phyloP scores from a whole-genome alignment of 2,888 invertebrate genomes.

The Tiliacea aurago region DNA sequence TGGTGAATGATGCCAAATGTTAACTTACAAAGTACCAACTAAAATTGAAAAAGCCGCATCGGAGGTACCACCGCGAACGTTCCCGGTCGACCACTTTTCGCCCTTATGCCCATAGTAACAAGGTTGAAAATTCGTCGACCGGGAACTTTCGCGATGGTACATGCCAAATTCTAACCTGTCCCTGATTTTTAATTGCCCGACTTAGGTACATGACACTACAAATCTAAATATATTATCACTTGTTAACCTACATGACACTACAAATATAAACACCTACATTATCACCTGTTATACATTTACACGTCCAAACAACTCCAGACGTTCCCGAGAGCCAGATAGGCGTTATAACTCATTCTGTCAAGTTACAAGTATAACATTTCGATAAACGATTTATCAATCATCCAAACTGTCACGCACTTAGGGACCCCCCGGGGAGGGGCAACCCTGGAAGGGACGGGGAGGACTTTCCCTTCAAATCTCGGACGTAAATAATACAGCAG shows the following conservation, averaged over 20 bases:
- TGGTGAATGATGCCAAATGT: too few species aligned
- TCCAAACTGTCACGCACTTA: conserved; percentile 68
- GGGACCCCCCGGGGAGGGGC: conserved; percentile 41
- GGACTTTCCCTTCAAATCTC: conserved; percentile 45
- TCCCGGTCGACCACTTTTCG: too few species aligned
- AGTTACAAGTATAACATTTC: conserved; percentile 65
- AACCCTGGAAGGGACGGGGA: conserved; percentile 22
- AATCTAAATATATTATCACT: too few species aligned
- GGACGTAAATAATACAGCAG: conserved; percentile 64
- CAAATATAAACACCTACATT: too few species aligned
- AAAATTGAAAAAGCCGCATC: too few species aligned
- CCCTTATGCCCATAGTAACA: too few species aligned
- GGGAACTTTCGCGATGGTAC: too few species aligned
- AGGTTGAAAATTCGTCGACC: too few species aligned
- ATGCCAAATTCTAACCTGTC: too few species aligned
- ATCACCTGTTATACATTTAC: not conserved
- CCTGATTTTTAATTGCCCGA: not conserved
- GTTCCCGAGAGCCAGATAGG: conserved; percentile 2
- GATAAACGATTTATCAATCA: conserved; percentile 78
- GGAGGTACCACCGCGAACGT: too few species aligned
- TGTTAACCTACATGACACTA: not conserved
- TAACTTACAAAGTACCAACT: too few species aligned
- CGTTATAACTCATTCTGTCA: conserved; percentile 68
- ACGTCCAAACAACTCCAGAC: not conserved
- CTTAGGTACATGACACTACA: not conserved